Conservation (phyloP, 2,888 invertebrate genomes). For the Nineta flava region DNA sequence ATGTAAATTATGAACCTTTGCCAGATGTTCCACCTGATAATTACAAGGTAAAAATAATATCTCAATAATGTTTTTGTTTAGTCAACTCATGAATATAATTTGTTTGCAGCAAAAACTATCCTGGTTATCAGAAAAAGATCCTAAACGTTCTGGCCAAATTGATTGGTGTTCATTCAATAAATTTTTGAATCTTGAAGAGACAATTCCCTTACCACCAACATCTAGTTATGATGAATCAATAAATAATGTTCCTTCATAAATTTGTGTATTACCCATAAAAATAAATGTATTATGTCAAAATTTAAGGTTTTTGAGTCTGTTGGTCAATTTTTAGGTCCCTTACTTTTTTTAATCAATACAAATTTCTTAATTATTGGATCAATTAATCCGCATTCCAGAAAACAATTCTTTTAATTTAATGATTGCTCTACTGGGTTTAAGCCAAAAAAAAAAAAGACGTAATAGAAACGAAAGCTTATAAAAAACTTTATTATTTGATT, state of each 20-base stretch:
- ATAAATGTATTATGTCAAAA: no score
- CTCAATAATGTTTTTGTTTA: neutral
- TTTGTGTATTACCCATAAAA: no score
- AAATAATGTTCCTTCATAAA: no score
- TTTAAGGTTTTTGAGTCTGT: no score
- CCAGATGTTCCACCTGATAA: slow-evolving; percentile 32
- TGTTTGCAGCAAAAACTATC: slow-evolving; percentile 26
- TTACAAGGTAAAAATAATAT: slow-evolving; percentile 26
- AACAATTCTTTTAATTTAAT: neutral
- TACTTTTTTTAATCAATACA: no score
- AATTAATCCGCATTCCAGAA: neutral
- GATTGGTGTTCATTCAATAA: slow-evolving; percentile 34
- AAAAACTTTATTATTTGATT: no score
- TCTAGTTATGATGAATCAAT: no score
- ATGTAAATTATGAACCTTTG: slow-evolving; percentile 41
- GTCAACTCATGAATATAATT: slow-evolving; percentile 5
- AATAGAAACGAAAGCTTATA: neutral
- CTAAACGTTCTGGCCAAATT: slow-evolving; percentile 26
- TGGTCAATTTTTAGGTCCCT: no score
- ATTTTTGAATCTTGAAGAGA: slow-evolving; percentile 27
- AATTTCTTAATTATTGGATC: no score
- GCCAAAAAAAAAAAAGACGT: neutral
- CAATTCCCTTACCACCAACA: slow-evolving; percentile 18
- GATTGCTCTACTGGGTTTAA: neutral
- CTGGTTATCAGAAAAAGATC: slow-evolving; percentile 29